Base-by-base conservation (phyloP, 2,113 vertebrate genomes). In the Pyrgilauda ruficollis region DNA sequence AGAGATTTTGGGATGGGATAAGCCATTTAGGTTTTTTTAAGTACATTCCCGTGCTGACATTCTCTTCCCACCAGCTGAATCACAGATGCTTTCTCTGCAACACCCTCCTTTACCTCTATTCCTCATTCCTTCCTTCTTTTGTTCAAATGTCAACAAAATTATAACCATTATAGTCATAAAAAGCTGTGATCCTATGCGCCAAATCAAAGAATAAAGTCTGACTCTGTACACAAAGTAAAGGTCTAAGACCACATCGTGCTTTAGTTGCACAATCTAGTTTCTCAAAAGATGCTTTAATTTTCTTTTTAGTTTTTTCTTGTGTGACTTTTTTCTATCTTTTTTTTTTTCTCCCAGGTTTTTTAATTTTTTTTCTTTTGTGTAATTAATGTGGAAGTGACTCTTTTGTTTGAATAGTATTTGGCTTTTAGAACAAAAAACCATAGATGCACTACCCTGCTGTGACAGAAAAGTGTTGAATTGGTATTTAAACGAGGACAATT, bases 371-470 rank as follows among this genome's bases (percentile, higher is more conserved):
- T 0, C 9, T 92, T 92, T 78, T 6, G 0, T 83, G 24, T 94
- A 95, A 97, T 97, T 97, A 96, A 96, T 6, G 2, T 91, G 76
- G 78, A 94, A 97, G 80, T 55, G 85, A 75, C 56, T 89, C 75
- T 93, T 96, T 95, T 96, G 90, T 92, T 95, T 94, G 89, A 93
- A 86, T 93, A 63, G 50, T 83, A 39, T 90, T 97, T 96, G 94
- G 79, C 93, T 97, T 97, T 97, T 94, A 96, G 74, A 94, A 89
- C 62, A 82, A 79, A 79, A 64, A 92, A 69, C 58, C 73, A 74
- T 23, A 59, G 84, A 93, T 89, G 84, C 63, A 93, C 61, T 93
- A 89, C 68, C 95, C 92, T 96, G 92, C 96, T 97, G 96, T 90
- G 96, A 96, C 44, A 93, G 94, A 94, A 95, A 87, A 89, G 76